Conservation (phyloP, 1,140 invertebrate species). For the Cherax quadricarinatus region DNA sequence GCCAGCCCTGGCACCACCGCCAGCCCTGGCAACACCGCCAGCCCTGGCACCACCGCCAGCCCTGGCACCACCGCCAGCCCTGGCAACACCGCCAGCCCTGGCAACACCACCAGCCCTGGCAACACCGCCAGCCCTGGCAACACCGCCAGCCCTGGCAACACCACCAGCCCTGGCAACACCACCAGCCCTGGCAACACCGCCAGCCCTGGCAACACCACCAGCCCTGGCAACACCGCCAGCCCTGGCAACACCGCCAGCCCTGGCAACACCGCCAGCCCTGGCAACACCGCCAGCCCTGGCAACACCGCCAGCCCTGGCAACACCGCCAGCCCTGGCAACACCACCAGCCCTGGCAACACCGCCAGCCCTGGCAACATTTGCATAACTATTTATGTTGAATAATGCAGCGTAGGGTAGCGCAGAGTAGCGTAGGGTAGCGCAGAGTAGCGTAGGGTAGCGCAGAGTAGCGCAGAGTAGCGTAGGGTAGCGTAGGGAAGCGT, state of each 20-base stretch:
- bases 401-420: too few relatives aligned
- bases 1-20: background rate
- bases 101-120: too few relatives aligned
- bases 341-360: too few relatives aligned
- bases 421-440: too few relatives aligned
- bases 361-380: background rate
- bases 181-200: too few relatives aligned
- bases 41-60: background rate
- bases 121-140: too few relatives aligned
- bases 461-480: too few relatives aligned
- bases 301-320: background rate
- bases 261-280: too few relatives aligned
- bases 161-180: background rate
- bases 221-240: background rate
- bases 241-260: background rate
- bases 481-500: too few relatives aligned
- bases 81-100: background rate
- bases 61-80: background rate
- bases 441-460: too few relatives aligned
- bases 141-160: background rate
- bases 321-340: background rate
- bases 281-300: too few relatives aligned
- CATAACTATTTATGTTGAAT: background rate
- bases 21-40: background rate
- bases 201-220: too few relatives aligned